Conservation (phyloP, 2,113 vertebrate genomes). For the Oryzias curvinotus region DNA sequence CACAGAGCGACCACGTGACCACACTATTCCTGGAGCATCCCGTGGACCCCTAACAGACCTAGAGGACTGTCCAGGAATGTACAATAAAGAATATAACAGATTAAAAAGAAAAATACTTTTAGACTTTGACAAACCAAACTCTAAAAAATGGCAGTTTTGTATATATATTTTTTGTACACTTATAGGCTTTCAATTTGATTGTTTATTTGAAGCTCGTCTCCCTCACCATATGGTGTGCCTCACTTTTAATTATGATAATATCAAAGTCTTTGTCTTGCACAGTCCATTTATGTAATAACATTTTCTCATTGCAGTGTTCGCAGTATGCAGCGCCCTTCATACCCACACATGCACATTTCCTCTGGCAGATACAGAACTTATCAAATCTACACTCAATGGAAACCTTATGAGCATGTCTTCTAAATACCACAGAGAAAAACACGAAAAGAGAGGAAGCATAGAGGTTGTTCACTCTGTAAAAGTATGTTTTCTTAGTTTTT, state of each 20-base stretch:
- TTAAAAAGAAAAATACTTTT: slow-evolving; percentile 49
- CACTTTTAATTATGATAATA: slow-evolving; percentile 82
- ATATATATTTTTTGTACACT: slow-evolving; percentile 50
- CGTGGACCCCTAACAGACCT: slow-evolving; percentile 66
- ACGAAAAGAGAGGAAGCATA: slow-evolving; percentile 24
- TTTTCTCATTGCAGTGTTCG: slow-evolving; percentile 62
- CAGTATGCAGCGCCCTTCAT: slow-evolving; percentile 22
- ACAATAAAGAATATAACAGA: slow-evolving; percentile 53
- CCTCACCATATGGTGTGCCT: slow-evolving; percentile 75
- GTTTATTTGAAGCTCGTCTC: slow-evolving; percentile 72
- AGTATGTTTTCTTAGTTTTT: slow-evolving; percentile 37
- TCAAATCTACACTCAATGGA: slow-evolving; percentile 48
- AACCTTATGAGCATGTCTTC: slow-evolving; percentile 38
- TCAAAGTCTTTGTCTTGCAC: slow-evolving; percentile 76
- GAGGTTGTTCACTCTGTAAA: slow-evolving; percentile 39
- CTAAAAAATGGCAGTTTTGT: slow-evolving; percentile 71
- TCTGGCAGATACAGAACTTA: slow-evolving; percentile 44
- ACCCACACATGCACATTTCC: slow-evolving; percentile 26
- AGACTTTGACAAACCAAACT: slow-evolving; percentile 53
- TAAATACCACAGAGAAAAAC: slow-evolving; percentile 38
- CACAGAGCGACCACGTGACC: slow-evolving; percentile 71
- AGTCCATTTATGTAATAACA: slow-evolving; percentile 80
- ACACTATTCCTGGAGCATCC: slow-evolving; percentile 76
- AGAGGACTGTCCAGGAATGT: slow-evolving; percentile 60
- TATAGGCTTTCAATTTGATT: slow-evolving; percentile 78